phyloP scores from a whole-genome alignment of 2,888 invertebrate genomes.

The Bombylius discolor region DNA sequence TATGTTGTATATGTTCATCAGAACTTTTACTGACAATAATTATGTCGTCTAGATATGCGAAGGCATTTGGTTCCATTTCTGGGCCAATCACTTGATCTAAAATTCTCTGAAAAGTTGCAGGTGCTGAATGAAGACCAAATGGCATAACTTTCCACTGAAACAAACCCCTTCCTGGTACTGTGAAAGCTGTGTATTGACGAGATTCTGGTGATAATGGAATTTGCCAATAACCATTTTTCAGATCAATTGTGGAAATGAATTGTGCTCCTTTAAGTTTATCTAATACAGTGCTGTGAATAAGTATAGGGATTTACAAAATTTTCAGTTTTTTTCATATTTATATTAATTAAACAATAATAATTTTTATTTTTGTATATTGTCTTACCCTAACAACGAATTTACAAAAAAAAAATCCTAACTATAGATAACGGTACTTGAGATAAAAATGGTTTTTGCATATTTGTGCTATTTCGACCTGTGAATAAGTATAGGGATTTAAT shows the following conservation, averaged over 20 bases:
- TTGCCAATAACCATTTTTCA: background rate
- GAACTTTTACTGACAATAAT: background rate
- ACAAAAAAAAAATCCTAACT: too few relatives aligned
- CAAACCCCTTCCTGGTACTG: slow-evolving; percentile 1
- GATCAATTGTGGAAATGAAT: background rate
- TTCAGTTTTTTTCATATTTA: too few relatives aligned
- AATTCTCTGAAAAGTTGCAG: slow-evolving; percentile 6
- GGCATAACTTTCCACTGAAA: background rate
- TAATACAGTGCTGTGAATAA: too few relatives aligned
- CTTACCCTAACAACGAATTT: too few relatives aligned
- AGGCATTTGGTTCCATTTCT: slow-evolving; percentile 1
- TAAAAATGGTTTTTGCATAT: too few relatives aligned
- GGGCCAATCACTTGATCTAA: background rate
- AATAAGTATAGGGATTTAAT: too few relatives aligned
- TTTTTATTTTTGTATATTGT: too few relatives aligned
- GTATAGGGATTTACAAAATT: too few relatives aligned
- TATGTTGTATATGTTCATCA: slow-evolving; percentile 1
- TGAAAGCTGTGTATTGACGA: background rate
- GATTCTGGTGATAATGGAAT: background rate
- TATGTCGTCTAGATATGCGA: slow-evolving; percentile 6
- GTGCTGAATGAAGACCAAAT: background rate
- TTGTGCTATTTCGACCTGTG: too few relatives aligned
- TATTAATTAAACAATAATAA: too few relatives aligned
- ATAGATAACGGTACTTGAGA: too few relatives aligned
- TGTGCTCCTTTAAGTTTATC: background rate